phyloP scores from a whole-genome alignment of 2,888 invertebrate genomes.

The Torymus texanus region DNA sequence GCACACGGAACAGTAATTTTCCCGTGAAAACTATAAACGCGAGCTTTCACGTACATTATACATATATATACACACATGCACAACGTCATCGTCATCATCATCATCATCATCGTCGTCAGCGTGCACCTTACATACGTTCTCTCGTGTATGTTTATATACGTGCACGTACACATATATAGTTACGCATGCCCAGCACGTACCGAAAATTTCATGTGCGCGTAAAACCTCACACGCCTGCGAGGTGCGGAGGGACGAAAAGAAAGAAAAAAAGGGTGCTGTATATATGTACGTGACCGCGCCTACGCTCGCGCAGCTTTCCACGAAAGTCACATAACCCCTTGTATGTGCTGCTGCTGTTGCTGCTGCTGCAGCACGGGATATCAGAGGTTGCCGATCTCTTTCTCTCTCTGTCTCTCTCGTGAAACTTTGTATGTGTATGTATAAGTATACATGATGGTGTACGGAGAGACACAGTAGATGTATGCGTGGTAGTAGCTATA shows the following conservation, averaged over 20 bases:
- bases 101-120: too few species aligned
- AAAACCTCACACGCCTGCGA: constrained; percentile 35
- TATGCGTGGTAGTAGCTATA: too few species aligned
- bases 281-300: constrained; percentile 28
- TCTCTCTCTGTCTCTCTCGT: background rate
- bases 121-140: too few species aligned
- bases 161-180: background rate
- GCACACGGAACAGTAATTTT: background rate
- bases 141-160: too few species aligned
- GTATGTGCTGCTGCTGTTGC: background rate
- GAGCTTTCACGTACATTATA: background rate
- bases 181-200: constrained; percentile 16
- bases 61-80: background rate
- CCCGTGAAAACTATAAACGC: background rate
- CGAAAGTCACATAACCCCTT: constrained; percentile 13
- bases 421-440: background rate
- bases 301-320: constrained; percentile 15
- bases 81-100: background rate
- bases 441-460: constrained; percentile 6
- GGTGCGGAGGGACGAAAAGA: background rate
- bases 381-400: constrained; percentile 15
- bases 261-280: background rate
- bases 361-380: background rate
- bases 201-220: constrained; percentile 37
- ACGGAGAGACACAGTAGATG: background rate